phyloP scores from a whole-genome alignment of 2,888 invertebrate genomes.

The Habroteleia sp. region DNA sequence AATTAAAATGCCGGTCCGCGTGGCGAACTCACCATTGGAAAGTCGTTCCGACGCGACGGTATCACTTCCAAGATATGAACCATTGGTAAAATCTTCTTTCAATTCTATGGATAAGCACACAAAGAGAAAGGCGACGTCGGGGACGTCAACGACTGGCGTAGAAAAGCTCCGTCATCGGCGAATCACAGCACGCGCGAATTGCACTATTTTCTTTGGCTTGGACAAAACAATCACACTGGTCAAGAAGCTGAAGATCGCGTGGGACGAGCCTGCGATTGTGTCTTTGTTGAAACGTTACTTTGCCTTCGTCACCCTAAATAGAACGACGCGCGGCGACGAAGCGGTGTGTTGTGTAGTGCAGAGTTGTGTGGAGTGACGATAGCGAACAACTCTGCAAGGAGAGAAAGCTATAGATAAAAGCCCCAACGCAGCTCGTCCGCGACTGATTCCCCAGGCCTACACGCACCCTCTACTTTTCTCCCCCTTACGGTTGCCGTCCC shows the following conservation, averaged over 20 bases:
- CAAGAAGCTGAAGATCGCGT: not conserved
- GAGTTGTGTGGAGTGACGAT: conserved; percentile 50
- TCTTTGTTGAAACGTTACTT: not conserved
- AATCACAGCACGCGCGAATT: conserved; percentile 22
- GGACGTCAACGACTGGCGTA: conserved; percentile 11
- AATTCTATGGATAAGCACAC: conserved; percentile 43
- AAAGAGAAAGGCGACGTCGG: conserved; percentile 19
- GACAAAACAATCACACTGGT: not conserved
- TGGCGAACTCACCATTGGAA: conserved; percentile 77
- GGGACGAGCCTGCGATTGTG: conserved; percentile 3
- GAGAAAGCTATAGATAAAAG: conserved; percentile 78
- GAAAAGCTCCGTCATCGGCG: conserved; percentile 10
- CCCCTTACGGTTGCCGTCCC: conserved; percentile 75
- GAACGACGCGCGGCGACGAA: conserved; percentile 26
- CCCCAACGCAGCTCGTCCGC: conserved; percentile 80
- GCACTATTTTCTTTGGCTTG: conserved; percentile 3
- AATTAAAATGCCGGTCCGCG: conserved; percentile 19
- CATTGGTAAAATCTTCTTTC: conserved; percentile 75
- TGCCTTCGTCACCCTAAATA: conserved; percentile 14
- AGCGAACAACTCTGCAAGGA: conserved; percentile 61
- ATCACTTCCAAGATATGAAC: conserved; percentile 80
- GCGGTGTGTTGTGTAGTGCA: conserved; percentile 32
- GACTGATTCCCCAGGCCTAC: conserved; percentile 81
- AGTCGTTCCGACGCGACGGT: conserved; percentile 81
- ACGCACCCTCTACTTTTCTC: conserved; percentile 79